phyloP scores from a whole-genome alignment of 2,888 invertebrate species.

The Punctoribates punctum region DNA sequence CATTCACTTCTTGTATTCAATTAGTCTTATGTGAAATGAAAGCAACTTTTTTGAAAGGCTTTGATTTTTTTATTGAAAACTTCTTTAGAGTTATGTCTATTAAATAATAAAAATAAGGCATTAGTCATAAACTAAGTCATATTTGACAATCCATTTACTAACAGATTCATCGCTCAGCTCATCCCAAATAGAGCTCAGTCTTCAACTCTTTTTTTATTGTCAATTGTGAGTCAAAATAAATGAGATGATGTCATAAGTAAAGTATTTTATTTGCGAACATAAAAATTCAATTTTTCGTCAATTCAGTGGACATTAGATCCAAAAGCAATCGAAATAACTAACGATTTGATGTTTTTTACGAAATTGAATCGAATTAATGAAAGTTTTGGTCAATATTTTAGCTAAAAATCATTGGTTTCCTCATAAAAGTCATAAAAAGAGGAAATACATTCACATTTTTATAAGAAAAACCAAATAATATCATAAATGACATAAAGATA shows the following conservation, averaged over 20 bases:
- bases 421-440: too few relatives aligned
- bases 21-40: too few relatives aligned
- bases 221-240: not conserved
- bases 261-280: not conserved
- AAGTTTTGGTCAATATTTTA: not conserved
- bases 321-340: not conserved
- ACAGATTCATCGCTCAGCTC: not conserved
- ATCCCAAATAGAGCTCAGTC: too few relatives aligned
- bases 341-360: not conserved
- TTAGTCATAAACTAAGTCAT: not conserved
- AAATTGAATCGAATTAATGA: not conserved
- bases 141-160: not conserved
- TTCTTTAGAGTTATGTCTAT: not conserved
- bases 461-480: too few relatives aligned
- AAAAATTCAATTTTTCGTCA: not conserved
- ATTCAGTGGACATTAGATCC: not conserved
- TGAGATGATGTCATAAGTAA: conserved; percentile 1
- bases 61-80: too few relatives aligned
- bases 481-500: too few relatives aligned
- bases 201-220: not conserved
- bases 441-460: too few relatives aligned
- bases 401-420: not conserved
- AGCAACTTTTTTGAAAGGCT: too few relatives aligned
- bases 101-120: not conserved
- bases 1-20: too few relatives aligned